phyloP scores from a whole-genome alignment of 1,140 invertebrate genomes.

The Anadara kagoshimensis region DNA sequence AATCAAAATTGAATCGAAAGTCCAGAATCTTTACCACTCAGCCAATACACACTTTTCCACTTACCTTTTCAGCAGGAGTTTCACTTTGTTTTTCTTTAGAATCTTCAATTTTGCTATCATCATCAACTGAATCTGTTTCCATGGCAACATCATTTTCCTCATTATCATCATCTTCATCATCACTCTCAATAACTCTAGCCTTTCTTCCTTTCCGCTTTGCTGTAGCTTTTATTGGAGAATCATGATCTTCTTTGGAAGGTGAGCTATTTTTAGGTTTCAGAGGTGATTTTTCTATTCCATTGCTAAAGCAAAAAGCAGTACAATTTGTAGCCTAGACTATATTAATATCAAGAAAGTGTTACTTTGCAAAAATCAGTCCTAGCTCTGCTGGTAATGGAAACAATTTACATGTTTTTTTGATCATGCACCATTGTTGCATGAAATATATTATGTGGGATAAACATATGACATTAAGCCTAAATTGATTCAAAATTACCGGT shows the following conservation, averaged over 20 bases:
- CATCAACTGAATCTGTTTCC: constrained; percentile 4
- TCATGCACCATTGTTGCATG: too few species aligned
- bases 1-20: too few species aligned
- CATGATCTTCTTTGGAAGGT: constrained; percentile 28
- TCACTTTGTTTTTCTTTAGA: constrained; percentile 37
- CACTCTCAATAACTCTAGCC: constrained; percentile 48
- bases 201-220: constrained; percentile 24
- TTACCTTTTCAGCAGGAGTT: background rate
- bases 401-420: background rate
- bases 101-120: constrained; percentile 37
- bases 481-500: too few species aligned
- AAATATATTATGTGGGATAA: too few species aligned
- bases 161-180: constrained; percentile 40
- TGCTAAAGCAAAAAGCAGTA: background rate
- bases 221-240: constrained; percentile 45
- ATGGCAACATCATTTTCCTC: background rate
- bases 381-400: background rate
- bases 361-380: background rate
- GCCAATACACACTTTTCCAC: too few species aligned
- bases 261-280: constrained; percentile 46
- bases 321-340: background rate
- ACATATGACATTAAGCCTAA: too few species aligned
- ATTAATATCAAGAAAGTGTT: background rate
- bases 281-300: constrained; percentile 23
- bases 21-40: too few species aligned